Evolutionary conservation across 1,140 invertebrate genomes (phyloP).

Genomic region (Aphelinus certus): DNA sequence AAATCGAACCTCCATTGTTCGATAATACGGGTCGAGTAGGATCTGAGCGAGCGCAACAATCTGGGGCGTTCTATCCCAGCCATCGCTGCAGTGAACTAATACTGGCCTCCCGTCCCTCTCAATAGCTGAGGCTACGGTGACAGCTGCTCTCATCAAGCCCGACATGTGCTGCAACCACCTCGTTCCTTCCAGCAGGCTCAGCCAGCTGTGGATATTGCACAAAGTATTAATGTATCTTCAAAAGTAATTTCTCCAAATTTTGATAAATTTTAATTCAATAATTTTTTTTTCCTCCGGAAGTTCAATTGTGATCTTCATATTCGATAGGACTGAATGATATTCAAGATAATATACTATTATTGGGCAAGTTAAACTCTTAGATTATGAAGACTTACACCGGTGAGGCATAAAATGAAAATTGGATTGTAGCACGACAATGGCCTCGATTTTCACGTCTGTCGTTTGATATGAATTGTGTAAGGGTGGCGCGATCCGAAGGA

Average conservation of each 20-base stretch:
- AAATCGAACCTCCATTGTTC: constrained; percentile 81
- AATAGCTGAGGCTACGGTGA: constrained; percentile 81
- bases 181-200: constrained; percentile 85
- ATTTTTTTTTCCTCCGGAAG: no score
- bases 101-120: constrained; percentile 88
- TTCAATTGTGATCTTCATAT: no score
- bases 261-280: neutral
- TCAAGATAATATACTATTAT: no score
- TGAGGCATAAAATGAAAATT: no score
- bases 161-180: constrained; percentile 92
- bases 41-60: constrained; percentile 91
- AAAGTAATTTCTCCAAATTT: constrained; percentile 27
- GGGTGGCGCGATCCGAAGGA: neutral
- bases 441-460: neutral
- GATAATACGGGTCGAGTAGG: constrained; percentile 92
- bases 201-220: constrained; percentile 74
- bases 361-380: no score
- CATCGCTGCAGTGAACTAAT: constrained; percentile 95
- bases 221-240: neutral
- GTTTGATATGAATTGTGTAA: constrained; percentile 3
- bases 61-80: constrained; percentile 96
- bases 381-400: no score
- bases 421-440: no score
- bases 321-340: no score
- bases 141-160: constrained; percentile 81